phyloP scores from a whole-genome alignment of 1,140 invertebrate genomes.

The Cyclina sinensis region DNA sequence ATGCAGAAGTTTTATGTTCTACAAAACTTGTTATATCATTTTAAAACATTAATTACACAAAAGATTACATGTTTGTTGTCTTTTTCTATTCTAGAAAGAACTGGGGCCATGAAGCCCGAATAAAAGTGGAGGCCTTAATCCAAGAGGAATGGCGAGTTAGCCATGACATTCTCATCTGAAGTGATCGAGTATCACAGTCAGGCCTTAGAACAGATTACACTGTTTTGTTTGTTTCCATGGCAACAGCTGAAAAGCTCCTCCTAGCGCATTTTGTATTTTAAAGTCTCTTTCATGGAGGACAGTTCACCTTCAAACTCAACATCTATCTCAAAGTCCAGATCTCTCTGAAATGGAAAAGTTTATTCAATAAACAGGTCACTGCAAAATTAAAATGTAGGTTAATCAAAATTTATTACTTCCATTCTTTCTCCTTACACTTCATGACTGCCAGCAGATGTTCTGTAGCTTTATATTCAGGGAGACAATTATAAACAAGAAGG shows the following conservation, averaged over 20 bases:
- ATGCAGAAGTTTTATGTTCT: not conserved
- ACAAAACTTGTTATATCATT: too few relatives aligned
- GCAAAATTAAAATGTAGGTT: too few relatives aligned
- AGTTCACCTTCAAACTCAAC: slow-evolving; percentile 98
- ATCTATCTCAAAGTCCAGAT: slow-evolving; percentile 98
- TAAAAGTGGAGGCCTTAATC: not conserved
- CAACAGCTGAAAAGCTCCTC: not conserved
- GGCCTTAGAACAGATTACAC: slow-evolving; percentile 22
- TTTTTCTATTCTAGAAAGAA: slow-evolving; percentile 23
- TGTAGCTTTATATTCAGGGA: too few relatives aligned
- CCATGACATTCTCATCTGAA: not conserved
- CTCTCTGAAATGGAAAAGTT: slow-evolving; percentile 90
- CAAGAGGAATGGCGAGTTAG: not conserved
- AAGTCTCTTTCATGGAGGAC: slow-evolving; percentile 95
- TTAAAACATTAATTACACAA: not conserved
- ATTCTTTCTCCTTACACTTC: too few relatives aligned
- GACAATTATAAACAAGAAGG: too few relatives aligned
- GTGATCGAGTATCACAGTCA: slow-evolving; percentile 41
- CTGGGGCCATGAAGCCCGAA: not conserved
- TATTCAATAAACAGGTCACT: too few relatives aligned
- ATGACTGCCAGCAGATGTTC: too few relatives aligned
- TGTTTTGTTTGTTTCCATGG: slow-evolving; percentile 55
- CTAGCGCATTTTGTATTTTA: slow-evolving; percentile 99
- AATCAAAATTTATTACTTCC: too few relatives aligned
- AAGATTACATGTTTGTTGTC: slow-evolving; percentile 14